A percentile compares a stretch with the other conserved stretches of the same genome.
These are phyloP conservation scores for Leguminivora glycinivorella DNA, from an alignment of 1,140 invertebrate species.

Conservation along the genomic window DNA sequence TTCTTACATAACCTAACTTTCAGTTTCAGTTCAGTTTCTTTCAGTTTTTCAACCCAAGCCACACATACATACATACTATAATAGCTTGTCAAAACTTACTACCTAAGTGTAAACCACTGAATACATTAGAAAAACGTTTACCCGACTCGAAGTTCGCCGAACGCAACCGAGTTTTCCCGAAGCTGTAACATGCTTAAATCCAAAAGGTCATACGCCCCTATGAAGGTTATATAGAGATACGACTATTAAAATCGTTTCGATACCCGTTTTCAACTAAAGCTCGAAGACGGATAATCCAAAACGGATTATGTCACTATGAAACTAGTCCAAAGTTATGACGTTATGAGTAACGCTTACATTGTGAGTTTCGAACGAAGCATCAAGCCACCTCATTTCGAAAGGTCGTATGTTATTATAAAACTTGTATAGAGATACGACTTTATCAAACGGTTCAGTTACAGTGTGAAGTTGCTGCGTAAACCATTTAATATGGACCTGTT, in stretches of 20 bases:
- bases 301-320: neutral
- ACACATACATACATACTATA: neutral
- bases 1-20: neutral
- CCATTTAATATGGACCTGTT: neutral
- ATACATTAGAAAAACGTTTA: slow-evolving; percentile 8
- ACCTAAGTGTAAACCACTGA: neutral
- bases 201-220: neutral
- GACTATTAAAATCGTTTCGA: neutral
- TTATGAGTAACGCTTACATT: too few species aligned
- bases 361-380: neutral
- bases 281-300: neutral
- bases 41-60: neutral
- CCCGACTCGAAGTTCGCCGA: neutral
- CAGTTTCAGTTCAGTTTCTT: neutral
- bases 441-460: neutral
- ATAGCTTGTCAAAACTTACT: slow-evolving; percentile 9
- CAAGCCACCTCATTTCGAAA: neutral
- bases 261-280: too few species aligned
- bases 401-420: neutral
- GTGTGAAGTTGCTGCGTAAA: neutral
- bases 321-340: too few species aligned
- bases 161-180: neutral
- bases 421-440: neutral
- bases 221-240: neutral
- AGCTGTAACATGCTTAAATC: neutral